phyloP scores from a whole-genome alignment of 1,140 invertebrate species.

The Liolophura sinensis region DNA sequence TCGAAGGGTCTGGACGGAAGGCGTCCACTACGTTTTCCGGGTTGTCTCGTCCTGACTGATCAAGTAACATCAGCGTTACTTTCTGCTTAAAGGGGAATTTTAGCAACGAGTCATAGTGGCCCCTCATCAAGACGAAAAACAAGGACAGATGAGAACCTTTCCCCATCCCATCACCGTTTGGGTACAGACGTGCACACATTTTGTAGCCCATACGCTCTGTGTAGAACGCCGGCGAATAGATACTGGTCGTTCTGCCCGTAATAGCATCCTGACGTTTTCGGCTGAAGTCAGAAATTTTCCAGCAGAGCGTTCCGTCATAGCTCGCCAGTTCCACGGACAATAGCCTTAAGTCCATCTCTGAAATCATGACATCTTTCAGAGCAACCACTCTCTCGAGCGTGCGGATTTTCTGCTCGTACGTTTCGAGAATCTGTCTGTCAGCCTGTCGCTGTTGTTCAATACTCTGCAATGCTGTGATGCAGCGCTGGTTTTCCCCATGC shows the following conservation, averaged over 20 bases:
- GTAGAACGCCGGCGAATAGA: slow-evolving; percentile 54
- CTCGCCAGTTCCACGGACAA: slow-evolving; percentile 35
- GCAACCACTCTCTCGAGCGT: slow-evolving; percentile 31
- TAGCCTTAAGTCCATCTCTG: slow-evolving; percentile 36
- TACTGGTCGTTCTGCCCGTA: slow-evolving; percentile 41
- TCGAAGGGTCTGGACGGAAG: slow-evolving; percentile 49
- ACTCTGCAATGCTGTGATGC: slow-evolving; percentile 28
- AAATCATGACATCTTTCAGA: slow-evolving; percentile 36
- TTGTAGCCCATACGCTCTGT: slow-evolving; percentile 67
- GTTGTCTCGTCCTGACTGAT: slow-evolving; percentile 39
- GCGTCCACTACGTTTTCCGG: slow-evolving; percentile 48
- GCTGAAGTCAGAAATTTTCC: slow-evolving; percentile 48
- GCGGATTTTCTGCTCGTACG: slow-evolving; percentile 26
- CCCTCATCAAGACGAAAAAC: slow-evolving; percentile 56
- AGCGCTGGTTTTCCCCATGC: slow-evolving; percentile 32
- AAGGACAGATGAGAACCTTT: slow-evolving; percentile 53
- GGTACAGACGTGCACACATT: slow-evolving; percentile 80
- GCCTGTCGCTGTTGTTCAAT: slow-evolving; percentile 18
- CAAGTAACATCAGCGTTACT: slow-evolving; percentile 48
- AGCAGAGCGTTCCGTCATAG: slow-evolving; percentile 48
- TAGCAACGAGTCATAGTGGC: slow-evolving; percentile 49
- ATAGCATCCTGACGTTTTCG: slow-evolving; percentile 43
- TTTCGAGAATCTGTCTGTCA: slow-evolving; percentile 19
- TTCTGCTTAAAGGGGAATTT: slow-evolving; percentile 55
- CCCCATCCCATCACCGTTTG: slow-evolving; percentile 69